Percentiles rank a stretch among this genome's conserved stretches.
Conservation (phyloP, 2,113 vertebrate genomes). For the Boleophthalmus pectinirostris region DNA sequence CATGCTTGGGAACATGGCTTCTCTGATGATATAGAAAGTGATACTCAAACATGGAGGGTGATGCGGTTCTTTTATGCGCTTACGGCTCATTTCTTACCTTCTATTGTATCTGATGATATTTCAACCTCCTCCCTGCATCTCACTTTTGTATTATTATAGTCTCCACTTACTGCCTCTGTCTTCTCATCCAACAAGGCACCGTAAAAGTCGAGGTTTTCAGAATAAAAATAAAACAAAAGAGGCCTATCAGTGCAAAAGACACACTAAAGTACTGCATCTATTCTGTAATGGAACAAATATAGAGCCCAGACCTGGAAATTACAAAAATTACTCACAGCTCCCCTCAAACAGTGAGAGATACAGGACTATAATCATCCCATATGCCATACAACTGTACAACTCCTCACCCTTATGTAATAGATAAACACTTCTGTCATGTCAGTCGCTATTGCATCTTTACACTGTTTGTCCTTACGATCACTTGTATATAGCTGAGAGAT, state of each 20-base stretch:
- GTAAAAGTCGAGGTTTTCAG: neutral
- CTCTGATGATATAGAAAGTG: conserved; percentile 9
- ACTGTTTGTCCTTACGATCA: too few species aligned
- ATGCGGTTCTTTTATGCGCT: conserved; percentile 44
- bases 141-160: conserved; percentile 60
- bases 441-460: too few species aligned
- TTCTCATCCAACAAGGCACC: conserved; percentile 21
- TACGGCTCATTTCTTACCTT: conserved; percentile 34
- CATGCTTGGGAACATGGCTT: conserved; percentile 28
- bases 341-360: too few species aligned
- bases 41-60: conserved; percentile 41
- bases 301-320: too few species aligned
- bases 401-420: too few species aligned
- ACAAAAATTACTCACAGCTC: too few species aligned
- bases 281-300: too few species aligned
- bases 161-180: conserved; percentile 42
- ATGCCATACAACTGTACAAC: too few species aligned
- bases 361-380: too few species aligned
- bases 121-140: conserved; percentile 50
- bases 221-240: neutral
- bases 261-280: too few species aligned
- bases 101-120: conserved; percentile 52
- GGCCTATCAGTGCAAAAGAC: neutral
- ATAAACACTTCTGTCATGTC: too few species aligned
- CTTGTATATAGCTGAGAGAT: too few species aligned